Conservation (phyloP, 2,797 vertebrate species). For the Eidolon dupreanum region DNA sequence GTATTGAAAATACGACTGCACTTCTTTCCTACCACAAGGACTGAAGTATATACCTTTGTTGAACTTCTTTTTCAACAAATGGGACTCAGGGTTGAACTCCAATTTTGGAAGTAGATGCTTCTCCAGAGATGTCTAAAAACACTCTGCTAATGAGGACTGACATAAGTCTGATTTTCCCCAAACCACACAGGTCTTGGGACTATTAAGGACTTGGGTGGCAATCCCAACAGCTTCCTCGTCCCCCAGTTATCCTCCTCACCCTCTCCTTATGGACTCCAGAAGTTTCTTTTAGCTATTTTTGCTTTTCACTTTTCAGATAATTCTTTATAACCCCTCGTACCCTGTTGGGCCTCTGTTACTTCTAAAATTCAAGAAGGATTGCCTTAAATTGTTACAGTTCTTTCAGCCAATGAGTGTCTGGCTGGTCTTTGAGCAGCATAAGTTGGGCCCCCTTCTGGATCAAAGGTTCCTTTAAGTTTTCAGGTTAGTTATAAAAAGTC, state of each 20-base stretch:
- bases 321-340: background rate
- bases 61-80: background rate
- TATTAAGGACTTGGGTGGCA: background rate
- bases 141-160: background rate
- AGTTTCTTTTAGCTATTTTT: slow-evolving; percentile 3
- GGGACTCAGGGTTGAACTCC: background rate
- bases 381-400: background rate
- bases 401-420: background rate
- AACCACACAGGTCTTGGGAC: background rate
- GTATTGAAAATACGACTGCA: background rate
- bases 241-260: background rate
- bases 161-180: background rate
- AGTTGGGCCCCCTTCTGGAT: background rate
- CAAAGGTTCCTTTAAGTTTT: background rate
- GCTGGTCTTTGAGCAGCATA: background rate
- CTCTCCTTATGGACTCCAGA: background rate
- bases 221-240: too few species aligned
- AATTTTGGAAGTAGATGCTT: background rate
- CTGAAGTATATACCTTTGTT: background rate
- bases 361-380: background rate
- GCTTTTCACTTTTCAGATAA: background rate
- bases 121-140: background rate
- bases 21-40: background rate
- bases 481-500: background rate
- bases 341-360: background rate